These are phyloP conservation scores for Hippocampus comes DNA, from an alignment of 2,113 vertebrate species.

Conservation along the genomic window DNA sequence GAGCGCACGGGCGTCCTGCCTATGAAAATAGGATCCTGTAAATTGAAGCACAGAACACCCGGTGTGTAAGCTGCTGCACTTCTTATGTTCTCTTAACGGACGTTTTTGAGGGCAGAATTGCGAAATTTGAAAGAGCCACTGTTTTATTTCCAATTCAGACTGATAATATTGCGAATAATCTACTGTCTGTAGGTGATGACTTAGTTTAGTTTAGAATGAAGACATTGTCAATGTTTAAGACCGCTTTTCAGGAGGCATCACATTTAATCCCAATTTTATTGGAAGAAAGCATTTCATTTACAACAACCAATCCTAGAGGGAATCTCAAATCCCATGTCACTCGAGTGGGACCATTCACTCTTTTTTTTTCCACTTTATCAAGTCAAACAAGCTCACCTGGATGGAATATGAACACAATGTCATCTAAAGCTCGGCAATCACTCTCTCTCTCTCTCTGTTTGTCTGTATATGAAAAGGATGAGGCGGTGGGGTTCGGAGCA, in stretches of 20 bases:
- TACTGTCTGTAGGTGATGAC: too few species aligned
- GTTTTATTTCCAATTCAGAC: too few species aligned
- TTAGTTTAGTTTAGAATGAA: neutral
- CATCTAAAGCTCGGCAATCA: neutral
- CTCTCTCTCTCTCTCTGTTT: neutral
- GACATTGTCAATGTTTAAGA: neutral
- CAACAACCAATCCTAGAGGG: neutral
- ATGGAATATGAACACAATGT: constrained; percentile 32
- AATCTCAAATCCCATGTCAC: neutral
- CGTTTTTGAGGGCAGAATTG: too few species aligned
- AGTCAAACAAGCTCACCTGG: constrained; percentile 20
- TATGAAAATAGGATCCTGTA: too few species aligned
- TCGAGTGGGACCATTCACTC: neutral
- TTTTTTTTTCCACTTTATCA: neutral
- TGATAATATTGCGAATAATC: too few species aligned
- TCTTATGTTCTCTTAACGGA: too few species aligned
- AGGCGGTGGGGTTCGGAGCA: constrained; percentile 3
- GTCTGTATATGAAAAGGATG: constrained; percentile 23
- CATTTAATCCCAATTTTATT: neutral
- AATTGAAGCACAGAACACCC: too few species aligned
- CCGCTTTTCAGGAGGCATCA: neutral
- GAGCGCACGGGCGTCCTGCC: too few species aligned
- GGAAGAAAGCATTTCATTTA: neutral
- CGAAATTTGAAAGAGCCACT: too few species aligned
- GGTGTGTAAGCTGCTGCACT: too few species aligned